A percentile compares a stretch with the other conserved stretches of the same genome.
Evolutionary conservation across 2,113 vertebrate genomes (phyloP).

Genomic region (Cairina moschata): DNA sequence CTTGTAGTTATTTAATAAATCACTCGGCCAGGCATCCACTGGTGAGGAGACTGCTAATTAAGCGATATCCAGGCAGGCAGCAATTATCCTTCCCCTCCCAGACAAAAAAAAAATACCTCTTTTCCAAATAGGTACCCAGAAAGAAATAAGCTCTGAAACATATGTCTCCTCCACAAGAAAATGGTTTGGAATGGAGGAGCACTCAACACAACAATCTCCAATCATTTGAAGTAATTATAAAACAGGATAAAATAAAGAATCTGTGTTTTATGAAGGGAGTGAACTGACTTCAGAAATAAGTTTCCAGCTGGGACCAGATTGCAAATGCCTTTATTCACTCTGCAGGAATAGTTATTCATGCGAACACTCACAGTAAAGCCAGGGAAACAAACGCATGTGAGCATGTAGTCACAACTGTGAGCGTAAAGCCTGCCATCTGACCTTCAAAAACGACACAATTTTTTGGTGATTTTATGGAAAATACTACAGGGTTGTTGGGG

Average conservation of each 20-base stretch:
- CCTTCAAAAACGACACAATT: constrained; percentile 10
- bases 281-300: constrained; percentile 47
- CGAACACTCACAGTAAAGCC: constrained; percentile 13
- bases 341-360: constrained; percentile 31
- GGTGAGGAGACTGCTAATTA: constrained; percentile 59
- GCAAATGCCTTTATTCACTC: constrained; percentile 59
- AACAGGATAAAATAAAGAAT: constrained; percentile 27
- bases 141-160: constrained; percentile 14
- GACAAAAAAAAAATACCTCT: constrained; percentile 12
- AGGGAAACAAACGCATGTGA: constrained; percentile 30
- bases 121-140: not conserved
- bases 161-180: not conserved
- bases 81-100: constrained; percentile 56
- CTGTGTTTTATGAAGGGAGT: not conserved
- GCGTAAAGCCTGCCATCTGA: constrained; percentile 39
- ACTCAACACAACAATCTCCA: not conserved
- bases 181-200: not conserved
- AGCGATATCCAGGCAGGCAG: constrained; percentile 50
- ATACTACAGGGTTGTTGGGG: not conserved
- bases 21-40: not conserved
- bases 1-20: constrained; percentile 48
- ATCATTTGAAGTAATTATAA: not conserved
- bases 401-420: constrained; percentile 23
- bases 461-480: not conserved
- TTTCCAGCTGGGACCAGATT: constrained; percentile 64